Evolutionary conservation across 2,888 invertebrate genomes (phyloP).

Genomic region (Oligia latruncula): DNA sequence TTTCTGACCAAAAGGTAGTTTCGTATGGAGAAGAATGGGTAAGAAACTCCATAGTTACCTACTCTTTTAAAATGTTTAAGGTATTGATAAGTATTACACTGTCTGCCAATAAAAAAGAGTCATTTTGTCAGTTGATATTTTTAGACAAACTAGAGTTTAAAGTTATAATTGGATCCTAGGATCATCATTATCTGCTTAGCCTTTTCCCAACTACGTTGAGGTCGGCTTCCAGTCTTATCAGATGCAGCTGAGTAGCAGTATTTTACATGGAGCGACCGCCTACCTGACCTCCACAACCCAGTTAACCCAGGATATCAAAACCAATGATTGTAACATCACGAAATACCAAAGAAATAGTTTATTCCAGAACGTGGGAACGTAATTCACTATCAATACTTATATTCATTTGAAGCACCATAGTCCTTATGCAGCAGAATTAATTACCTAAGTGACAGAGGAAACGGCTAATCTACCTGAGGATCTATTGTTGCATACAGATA

Average conservation of each 20-base stretch:
- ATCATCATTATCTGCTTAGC: no score
- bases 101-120: not conserved
- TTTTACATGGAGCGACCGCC: not conserved
- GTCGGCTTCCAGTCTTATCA: not conserved
- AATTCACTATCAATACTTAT: slow-evolving; percentile 27
- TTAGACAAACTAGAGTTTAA: not conserved
- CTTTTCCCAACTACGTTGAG: no score
- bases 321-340: not conserved
- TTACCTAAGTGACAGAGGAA: slow-evolving; percentile 39
- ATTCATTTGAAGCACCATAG: slow-evolving; percentile 15
- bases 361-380: slow-evolving; percentile 42
- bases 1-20: not conserved
- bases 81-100: not conserved
- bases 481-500: slow-evolving; percentile 42
- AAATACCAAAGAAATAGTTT: not conserved
- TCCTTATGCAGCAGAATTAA: slow-evolving; percentile 39
- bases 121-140: not conserved
- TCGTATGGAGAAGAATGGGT: not conserved
- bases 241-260: not conserved
- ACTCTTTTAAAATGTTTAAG: not conserved
- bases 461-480: slow-evolving; percentile 27
- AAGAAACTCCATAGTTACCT: not conserved
- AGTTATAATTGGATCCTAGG: not conserved
- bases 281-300: not conserved
- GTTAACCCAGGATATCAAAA: not conserved